Evolutionary conservation across 2,888 invertebrate species (phyloP), one percentile per base, ranked within the genome.

Genomic region (Schizotus pectinicornis): DNA sequence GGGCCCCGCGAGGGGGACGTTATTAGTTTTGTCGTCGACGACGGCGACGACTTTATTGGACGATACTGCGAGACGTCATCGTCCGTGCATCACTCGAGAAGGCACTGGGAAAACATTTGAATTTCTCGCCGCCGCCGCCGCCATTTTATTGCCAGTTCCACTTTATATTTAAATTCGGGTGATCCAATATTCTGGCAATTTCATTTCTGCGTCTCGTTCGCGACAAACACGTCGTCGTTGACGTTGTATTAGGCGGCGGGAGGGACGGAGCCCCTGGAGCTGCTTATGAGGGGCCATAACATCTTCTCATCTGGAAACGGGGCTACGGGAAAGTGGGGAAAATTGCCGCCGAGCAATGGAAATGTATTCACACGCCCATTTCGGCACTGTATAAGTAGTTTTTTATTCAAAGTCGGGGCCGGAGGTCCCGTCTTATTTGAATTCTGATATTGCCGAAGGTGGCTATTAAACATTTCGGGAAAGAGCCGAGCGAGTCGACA

Each of bases 81-180:
- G 56, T 46, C 51, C 55, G 61, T 56, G 61, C 64, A 61, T 5
- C 22, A 22, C 22, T 3, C 22, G 22, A 2, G 22, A 22, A 5
- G 22, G 3, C 5, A 22, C 22, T 63, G 66, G 65, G 39, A n/a
- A 41, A 46, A 51, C 52, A 57, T 57, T 57, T 57, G 57, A 57
- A 54, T 49, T 52, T 53, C 53, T 32, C 22, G 13, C 35, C 30
- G 7, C 32, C 45, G 35, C 39, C 14, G 37, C 38, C 71, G 67
- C 70, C 71, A 69, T 74, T 72, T 73, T 72, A 73, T 74, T 72
- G 69, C 71, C 62, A 74, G 70, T 77, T 75, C 77, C 77, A 78
- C 79, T 79, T 78, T 79, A 79, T 79, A 79, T 79, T 79, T 77
- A 79, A 79, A 79, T 79, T 78, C 70, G 69, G 65, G 76, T 71